These are phyloP conservation scores for Atractosteus spatula DNA, from an alignment of 2,113 vertebrate species.

Conservation along the genomic window DNA sequence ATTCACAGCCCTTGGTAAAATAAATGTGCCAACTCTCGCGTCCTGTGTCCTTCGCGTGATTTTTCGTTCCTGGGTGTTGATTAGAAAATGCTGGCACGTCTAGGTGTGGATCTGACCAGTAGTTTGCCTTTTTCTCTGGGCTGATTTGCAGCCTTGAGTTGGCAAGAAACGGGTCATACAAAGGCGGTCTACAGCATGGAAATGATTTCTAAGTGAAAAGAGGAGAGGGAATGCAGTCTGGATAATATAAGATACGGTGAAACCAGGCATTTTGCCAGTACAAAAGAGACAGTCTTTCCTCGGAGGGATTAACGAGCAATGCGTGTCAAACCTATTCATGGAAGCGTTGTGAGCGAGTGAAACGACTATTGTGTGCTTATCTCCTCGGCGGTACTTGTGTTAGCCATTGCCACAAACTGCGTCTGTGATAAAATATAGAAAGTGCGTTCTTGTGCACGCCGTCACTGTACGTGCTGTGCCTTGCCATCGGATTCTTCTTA, in stretches of 20 bases:
- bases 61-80: neutral
- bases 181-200: conserved; percentile 35
- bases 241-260: conserved; percentile 44
- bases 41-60: no score
- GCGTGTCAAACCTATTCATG: conserved; percentile 52
- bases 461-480: no score
- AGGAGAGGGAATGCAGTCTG: conserved; percentile 41
- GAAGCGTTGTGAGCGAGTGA: conserved; percentile 35
- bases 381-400: conserved; percentile 27
- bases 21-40: no score
- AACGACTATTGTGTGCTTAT: conserved; percentile 36
- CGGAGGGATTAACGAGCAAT: conserved; percentile 46
- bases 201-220: conserved; percentile 41
- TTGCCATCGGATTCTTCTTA: no score
- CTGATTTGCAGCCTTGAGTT: conserved; percentile 9
- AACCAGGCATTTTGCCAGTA: conserved; percentile 37
- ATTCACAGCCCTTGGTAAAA: neutral
- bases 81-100: neutral
- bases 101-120: neutral
- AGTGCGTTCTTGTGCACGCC: no score
- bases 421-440: conserved; percentile 19
- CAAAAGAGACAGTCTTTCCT: conserved; percentile 37
- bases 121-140: neutral
- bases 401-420: conserved; percentile 31
- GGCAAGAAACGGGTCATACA: conserved; percentile 22